phyloP scores from a whole-genome alignment of 2,797 vertebrate genomes.

The Alcedo quadribrachys region DNA sequence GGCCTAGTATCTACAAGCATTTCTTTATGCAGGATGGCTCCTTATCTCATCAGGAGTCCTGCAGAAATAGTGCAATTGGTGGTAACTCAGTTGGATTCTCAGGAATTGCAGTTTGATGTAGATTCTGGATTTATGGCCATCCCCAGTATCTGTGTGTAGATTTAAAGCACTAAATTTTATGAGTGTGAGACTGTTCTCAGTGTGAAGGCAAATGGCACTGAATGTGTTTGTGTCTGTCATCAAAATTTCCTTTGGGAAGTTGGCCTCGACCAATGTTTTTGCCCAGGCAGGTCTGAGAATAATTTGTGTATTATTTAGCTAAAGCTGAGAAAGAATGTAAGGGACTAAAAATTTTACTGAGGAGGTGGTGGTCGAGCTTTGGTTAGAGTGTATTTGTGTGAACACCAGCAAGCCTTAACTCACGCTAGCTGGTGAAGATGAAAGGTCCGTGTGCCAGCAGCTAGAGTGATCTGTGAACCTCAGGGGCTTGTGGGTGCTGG shows the following conservation, averaged over 20 bases:
- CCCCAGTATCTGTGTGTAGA: background rate
- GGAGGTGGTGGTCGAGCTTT: background rate
- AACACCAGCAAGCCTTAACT: background rate
- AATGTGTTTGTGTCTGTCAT: background rate
- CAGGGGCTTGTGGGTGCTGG: fast-evolving
- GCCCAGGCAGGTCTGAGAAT: background rate
- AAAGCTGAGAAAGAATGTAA: background rate
- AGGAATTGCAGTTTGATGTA: background rate
- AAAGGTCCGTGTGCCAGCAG: background rate
- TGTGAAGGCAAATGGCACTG: background rate
- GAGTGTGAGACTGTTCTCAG: background rate
- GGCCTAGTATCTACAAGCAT: background rate
- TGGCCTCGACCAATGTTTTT: background rate
- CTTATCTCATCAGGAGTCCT: background rate
- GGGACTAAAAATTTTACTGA: background rate
- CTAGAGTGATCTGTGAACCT: background rate
- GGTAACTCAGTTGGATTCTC: background rate
- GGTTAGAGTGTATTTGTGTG: fast-evolving
- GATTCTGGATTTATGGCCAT: background rate
- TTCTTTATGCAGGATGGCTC: background rate
- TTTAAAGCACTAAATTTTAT: background rate
- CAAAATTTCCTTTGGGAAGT: background rate
- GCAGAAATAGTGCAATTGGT: background rate
- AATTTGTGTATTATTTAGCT: background rate
- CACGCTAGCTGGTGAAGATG: background rate